Evolutionary conservation across 2,113 vertebrate species (phyloP).

Genomic region (Pelusios castaneus): DNA sequence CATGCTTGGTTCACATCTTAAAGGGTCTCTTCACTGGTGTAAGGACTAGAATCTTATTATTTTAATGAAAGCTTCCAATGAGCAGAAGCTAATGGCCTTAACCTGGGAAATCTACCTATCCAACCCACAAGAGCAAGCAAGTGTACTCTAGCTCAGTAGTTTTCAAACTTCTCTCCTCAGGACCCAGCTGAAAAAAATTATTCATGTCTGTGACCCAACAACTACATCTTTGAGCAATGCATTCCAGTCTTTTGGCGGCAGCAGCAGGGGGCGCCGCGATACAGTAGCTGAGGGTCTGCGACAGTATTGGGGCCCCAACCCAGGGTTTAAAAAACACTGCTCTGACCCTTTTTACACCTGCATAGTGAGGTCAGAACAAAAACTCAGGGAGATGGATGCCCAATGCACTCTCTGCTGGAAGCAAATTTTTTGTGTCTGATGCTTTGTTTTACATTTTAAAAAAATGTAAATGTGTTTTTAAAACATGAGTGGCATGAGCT

Average conservation of each 20-base stretch:
- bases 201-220: too few relatives aligned
- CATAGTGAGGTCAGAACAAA: neutral
- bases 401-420: neutral
- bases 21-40: neutral
- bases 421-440: neutral
- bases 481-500: neutral
- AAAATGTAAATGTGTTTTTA: neutral
- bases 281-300: too few relatives aligned
- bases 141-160: neutral
- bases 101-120: neutral
- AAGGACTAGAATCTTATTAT: neutral
- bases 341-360: neutral
- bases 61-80: neutral
- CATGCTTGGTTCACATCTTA: neutral
- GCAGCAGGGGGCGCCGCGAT: too few relatives aligned
- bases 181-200: too few relatives aligned
- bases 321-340: too few relatives aligned
- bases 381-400: neutral
- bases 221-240: too few relatives aligned
- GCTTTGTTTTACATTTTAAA: neutral
- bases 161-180: too few relatives aligned
- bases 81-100: neutral
- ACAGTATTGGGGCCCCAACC: too few relatives aligned
- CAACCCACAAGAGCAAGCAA: neutral
- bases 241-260: too few relatives aligned